A percentile compares a stretch with the other conserved stretches of the same genome.
Conservation (phyloP, 2,888 invertebrate species). For the Ctenicera cuprea region DNA sequence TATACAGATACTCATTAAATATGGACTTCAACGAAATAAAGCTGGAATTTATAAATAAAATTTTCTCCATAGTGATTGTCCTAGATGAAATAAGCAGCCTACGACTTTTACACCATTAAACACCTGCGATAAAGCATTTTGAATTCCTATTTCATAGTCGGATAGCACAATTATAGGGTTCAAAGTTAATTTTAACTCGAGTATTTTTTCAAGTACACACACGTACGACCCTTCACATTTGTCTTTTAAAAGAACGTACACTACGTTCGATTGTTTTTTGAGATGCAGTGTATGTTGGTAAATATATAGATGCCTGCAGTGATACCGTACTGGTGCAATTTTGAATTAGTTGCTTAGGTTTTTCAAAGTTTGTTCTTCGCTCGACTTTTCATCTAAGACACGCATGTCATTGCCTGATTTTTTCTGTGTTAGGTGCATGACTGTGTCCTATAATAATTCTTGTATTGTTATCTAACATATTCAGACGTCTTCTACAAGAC, state of each 20-base stretch:
- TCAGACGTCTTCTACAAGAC: not conserved
- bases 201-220: not conserved
- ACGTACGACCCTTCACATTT: not conserved
- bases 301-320: constrained; percentile 3
- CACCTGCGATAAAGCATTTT: not conserved
- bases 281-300: constrained; percentile 10
- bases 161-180: constrained; percentile 8
- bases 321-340: not conserved
- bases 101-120: constrained; percentile 1
- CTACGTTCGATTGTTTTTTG: not conserved
- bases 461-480: not conserved
- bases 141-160: constrained; percentile 3
- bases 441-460: not conserved
- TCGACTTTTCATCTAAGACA: not conserved
- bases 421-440: constrained; percentile 4
- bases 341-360: constrained; percentile 8
- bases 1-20: too few relatives aligned
- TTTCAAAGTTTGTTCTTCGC: not conserved
- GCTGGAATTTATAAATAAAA: not conserved
- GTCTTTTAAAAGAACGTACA: constrained; percentile 3
- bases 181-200: not conserved
- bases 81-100: constrained; percentile 12
- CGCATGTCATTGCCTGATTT: not conserved
- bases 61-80: constrained; percentile 1
- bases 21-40: not conserved